Percentiles rank a stretch among this genome's conserved stretches.
These are phyloP conservation scores for Apamea anceps DNA, from an alignment of 2,888 invertebrate species.

Conservation along the genomic window DNA sequence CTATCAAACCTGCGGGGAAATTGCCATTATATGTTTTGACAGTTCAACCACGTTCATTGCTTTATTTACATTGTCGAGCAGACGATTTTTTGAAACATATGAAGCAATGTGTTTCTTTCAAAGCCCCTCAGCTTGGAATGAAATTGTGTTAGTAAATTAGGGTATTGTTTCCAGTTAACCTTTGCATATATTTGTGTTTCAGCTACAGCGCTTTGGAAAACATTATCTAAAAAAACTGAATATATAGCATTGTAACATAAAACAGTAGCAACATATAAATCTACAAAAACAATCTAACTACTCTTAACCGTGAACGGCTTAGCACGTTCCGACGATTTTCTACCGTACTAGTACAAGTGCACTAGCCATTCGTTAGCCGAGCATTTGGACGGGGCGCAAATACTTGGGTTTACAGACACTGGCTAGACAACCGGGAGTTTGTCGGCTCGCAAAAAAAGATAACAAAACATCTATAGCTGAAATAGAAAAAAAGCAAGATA, in stretches of 20 bases:
- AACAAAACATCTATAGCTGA: conserved; percentile 9
- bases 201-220: neutral
- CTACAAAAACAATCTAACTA: neutral
- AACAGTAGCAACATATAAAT: neutral
- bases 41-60: neutral
- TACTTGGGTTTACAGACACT: conserved; percentile 43
- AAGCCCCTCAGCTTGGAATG: neutral
- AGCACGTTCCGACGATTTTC: conserved; percentile 10
- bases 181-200: neutral
- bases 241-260: neutral
- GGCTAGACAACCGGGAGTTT: conserved; percentile 47
- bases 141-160: neutral
- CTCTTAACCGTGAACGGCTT: neutral
- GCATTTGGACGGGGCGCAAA: conserved; percentile 52
- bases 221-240: neutral
- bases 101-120: neutral
- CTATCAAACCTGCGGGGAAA: neutral
- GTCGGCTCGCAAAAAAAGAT: neutral
- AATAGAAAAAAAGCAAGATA: conserved; percentile 17
- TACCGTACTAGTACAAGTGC: conserved; percentile 13
- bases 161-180: neutral
- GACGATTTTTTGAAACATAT: neutral
- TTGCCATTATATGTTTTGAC: neutral
- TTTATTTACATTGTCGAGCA: neutral
- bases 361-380: conserved; percentile 31